Evolutionary conservation across 1,140 invertebrate genomes (phyloP), one percentile per base, ranked within the genome.

Genomic region (Ericerus pela): DNA sequence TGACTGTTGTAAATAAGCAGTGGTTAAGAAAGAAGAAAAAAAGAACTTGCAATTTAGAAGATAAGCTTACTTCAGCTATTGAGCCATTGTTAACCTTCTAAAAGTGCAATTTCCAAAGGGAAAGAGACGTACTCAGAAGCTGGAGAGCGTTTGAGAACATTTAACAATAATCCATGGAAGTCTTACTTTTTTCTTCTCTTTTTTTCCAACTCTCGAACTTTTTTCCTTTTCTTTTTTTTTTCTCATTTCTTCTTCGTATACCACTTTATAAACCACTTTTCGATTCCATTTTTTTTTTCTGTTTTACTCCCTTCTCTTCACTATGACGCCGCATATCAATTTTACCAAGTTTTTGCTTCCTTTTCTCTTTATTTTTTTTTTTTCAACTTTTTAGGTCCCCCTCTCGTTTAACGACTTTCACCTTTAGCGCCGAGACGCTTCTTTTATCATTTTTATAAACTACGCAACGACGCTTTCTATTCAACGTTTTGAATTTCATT

Each of bases 161-260:
- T 47, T 47, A 47, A 47, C 41, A 47, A 47, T 47, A 47, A 47
- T 47, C 41, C 41, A 47, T 47, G 16, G 41, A 18, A 47, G 41
- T 47, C 41, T 47, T 47, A 47, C 41, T 47, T 47, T 47, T 47
- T 47, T n/a, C n/a, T n/a, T n/a, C n/a, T n/a, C n/a, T n/a, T n/a
- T n/a, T n/a, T n/a, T n/a, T n/a, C n/a, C n/a, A 47, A 47, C 41
- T 47, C 41, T 47, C 41, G 41, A 47, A 47, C 41, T 47, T 4
- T 18, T 41, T 24, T 24, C 26, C 26, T 47, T 33, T 33, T 33
- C n/a, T 33, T n/a, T 33, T 33, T 33, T 33, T 47, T 47, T 47
- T 47, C 26, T 47, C 41, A 18, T 47, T 16, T 8, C 10, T 20
- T 24, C 41, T 2, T 47, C 41, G 41, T 24, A 47, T 47, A 47